Percentiles rank a stretch among this genome's conserved stretches.
These are phyloP conservation scores for Rhegmatorhina hoffmannsi DNA, from an alignment of 2,113 vertebrate genomes.

Conservation along the genomic window DNA sequence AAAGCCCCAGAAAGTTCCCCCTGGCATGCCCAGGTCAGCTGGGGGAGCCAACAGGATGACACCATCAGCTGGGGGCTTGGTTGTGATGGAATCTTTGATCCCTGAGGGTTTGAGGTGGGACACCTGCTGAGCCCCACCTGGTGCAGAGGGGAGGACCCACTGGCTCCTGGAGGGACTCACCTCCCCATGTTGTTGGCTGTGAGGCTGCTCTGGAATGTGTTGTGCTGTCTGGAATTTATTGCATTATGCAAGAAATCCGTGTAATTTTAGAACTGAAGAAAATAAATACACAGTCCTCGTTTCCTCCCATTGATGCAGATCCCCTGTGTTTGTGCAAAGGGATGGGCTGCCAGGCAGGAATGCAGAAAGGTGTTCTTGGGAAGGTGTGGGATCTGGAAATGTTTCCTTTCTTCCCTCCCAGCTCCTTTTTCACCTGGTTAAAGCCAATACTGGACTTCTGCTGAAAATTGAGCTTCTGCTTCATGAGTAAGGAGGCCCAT, in stretches of 20 bases:
- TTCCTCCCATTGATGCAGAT: background rate
- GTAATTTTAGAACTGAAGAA: background rate
- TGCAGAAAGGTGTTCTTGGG: background rate
- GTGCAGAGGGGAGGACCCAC: background rate
- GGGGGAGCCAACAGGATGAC: background rate
- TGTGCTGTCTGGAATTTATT: background rate
- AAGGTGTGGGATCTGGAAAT: fast-evolving
- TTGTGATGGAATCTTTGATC: background rate
- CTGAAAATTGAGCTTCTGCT: background rate
- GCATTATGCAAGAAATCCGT: background rate
- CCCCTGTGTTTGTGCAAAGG: background rate
- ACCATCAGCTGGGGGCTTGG: background rate
- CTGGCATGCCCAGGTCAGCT: background rate
- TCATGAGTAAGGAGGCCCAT: background rate
- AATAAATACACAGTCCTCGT: background rate
- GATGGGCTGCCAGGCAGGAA: background rate
- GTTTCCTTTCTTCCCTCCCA: background rate
- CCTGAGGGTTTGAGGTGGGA: background rate
- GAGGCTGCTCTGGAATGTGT: background rate
- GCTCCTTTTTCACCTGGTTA: background rate
- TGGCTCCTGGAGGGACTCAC: background rate
- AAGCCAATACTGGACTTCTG: background rate
- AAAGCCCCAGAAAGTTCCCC: background rate
- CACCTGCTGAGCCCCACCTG: background rate
- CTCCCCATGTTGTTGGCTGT: background rate